phyloP scores from a whole-genome alignment of 2,888 invertebrate genomes.

The Chrysina gloriosa region DNA sequence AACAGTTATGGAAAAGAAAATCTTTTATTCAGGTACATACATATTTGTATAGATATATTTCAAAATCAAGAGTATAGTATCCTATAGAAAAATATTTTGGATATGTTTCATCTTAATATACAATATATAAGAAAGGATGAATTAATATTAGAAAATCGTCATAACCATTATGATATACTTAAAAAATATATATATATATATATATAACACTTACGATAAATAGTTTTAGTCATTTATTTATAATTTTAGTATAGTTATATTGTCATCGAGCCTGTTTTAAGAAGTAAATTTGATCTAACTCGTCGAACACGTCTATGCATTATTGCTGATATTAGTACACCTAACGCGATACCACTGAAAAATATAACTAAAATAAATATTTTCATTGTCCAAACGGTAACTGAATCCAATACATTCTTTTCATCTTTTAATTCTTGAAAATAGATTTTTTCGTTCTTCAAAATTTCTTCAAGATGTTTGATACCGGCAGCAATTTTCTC shows the following conservation, averaged over 20 bases:
- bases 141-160: not conserved
- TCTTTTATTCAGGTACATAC: no score
- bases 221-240: no score
- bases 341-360: slow-evolving; percentile 39
- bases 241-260: not conserved
- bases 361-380: slow-evolving; percentile 40
- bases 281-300: slow-evolving; percentile 18
- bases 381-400: slow-evolving; percentile 33
- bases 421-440: slow-evolving; percentile 39
- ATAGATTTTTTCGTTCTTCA: slow-evolving; percentile 41
- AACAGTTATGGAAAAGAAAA: no score
- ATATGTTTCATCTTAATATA: no score
- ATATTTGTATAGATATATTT: no score
- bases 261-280: slow-evolving; percentile 19
- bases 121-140: no score
- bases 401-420: slow-evolving; percentile 25
- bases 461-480: slow-evolving; percentile 33
- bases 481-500: slow-evolving; percentile 37
- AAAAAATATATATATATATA: no score
- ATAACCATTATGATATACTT: not conserved
- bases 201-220: no score
- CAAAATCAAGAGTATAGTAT: no score
- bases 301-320: slow-evolving; percentile 27
- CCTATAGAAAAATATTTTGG: no score
- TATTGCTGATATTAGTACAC: slow-evolving; percentile 37